phyloP scores from a whole-genome alignment of 2,113 vertebrate genomes.

The Bos indicus region DNA sequence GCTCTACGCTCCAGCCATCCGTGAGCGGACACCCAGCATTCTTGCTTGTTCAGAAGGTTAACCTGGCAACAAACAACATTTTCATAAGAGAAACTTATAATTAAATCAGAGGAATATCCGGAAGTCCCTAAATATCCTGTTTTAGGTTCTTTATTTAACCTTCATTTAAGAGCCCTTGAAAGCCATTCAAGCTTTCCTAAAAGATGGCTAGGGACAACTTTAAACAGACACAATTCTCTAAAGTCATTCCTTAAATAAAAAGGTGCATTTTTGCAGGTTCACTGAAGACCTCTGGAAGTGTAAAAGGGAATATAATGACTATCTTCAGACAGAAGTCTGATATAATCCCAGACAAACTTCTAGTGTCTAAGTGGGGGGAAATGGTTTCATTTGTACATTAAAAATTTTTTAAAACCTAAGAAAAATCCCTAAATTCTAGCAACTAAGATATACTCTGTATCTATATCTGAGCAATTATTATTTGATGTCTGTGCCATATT shows the following conservation, averaged over 20 bases:
- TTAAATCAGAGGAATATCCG: constrained; percentile 57
- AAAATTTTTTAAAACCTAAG: background rate
- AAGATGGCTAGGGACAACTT: constrained; percentile 45
- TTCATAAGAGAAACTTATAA: constrained; percentile 62
- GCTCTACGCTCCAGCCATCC: background rate
- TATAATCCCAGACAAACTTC: background rate
- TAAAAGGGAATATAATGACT: background rate
- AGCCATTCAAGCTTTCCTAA: constrained; percentile 31
- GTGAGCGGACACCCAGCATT: constrained; percentile 72
- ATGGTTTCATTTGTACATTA: background rate
- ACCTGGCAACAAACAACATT: constrained; percentile 69
- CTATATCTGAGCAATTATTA: background rate
- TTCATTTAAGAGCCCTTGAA: constrained; percentile 66
- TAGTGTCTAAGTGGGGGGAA: background rate
- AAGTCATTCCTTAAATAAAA: constrained; percentile 37
- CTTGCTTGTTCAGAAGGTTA: constrained; percentile 77
- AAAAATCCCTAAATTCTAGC: background rate
- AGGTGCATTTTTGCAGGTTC: constrained; percentile 20
- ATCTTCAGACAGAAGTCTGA: constrained; percentile 22
- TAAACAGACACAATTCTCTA: constrained; percentile 61
- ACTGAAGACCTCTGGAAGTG: constrained; percentile 2
- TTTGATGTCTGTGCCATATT: background rate
- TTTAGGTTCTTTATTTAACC: constrained; percentile 60
- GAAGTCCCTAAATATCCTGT: constrained; percentile 52
- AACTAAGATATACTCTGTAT: background rate